Base-by-base conservation (phyloP, 1,140 invertebrate genomes). In the Heliconius hermathena region DNA sequence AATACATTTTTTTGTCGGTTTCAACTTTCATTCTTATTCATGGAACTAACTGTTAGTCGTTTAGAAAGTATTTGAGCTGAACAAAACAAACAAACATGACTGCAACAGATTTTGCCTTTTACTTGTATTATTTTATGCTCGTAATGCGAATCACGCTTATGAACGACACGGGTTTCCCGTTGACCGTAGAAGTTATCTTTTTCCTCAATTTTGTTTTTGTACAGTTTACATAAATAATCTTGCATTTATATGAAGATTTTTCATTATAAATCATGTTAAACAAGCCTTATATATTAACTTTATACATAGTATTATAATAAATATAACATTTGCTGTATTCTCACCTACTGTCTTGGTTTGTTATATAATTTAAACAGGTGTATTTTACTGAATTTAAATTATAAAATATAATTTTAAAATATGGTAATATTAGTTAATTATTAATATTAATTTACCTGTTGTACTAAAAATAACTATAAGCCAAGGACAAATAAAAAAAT, bases 71-170 rank as follows among this genome's bases (percentile, higher is more conserved):
- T 73, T 73, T 71, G 72, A 49, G 70, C 41, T 38, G 22, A 76
- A 70, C 74, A 77, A 80, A 77, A 77, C 75, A 81, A 81, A 81
- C 71, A 81, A 81, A 77, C 75, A 75, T 73, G 72, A 80, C 75
- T 57, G 60, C 29, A 36, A 66, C 26, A 66, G 60, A 66, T 26
- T 29, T 60, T 66, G 60, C 60, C 60, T 26, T 29, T 66, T 66
- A 66, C 26, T 66, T 66, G 60, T 66, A 22, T 66, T 29, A 26
- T 60, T 22, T 60, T 29, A 5, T 29, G 60, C 29, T 9, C 13
- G 11, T 66, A 66, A 66, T 5, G 71, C 70, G 57, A 72, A 73
- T 72, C 52, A 38, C 33, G 33, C 18, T 72, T 38, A 38, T 22
- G 38, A 72, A 72, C 38, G 18, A 36, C 71, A 38, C 71, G 71